Conservation (phyloP, 2,113 vertebrate species). For the Gavia stellata region DNA sequence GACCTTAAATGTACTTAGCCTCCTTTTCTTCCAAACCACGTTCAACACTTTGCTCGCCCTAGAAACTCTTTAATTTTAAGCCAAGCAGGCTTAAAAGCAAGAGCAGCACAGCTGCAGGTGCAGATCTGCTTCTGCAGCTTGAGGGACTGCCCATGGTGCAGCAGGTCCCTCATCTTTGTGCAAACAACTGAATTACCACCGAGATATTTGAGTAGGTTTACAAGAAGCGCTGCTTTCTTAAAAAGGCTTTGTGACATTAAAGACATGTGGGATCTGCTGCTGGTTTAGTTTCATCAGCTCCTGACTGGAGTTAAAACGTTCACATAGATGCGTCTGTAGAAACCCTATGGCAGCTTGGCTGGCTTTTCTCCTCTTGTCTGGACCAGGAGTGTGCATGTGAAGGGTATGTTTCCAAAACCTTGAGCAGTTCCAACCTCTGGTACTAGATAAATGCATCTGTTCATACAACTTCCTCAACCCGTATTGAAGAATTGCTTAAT, state of each 20-base stretch:
- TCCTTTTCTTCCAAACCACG: neutral
- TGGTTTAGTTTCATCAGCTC: neutral
- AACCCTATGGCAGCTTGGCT: neutral
- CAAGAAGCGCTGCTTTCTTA: neutral
- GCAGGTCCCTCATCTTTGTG: rapidly evolving
- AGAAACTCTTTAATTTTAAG: neutral
- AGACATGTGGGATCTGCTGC: neutral
- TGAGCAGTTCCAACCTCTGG: neutral
- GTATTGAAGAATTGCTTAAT: neutral
- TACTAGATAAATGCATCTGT: rapidly evolving
- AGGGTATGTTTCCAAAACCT: neutral
- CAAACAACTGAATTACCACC: rapidly evolving
- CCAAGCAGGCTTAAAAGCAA: neutral
- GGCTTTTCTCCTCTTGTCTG: neutral
- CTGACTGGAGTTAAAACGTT: neutral
- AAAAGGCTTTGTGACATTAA: neutral
- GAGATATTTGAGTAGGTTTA: neutral
- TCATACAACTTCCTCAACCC: rapidly evolving
- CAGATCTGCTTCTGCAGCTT: neutral
- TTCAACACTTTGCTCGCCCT: neutral
- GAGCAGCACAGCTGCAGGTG: neutral
- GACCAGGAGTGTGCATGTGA: rapidly evolving
- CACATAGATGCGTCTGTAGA: rapidly evolving
- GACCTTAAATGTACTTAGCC: neutral
- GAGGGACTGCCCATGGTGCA: rapidly evolving